A percentile compares a stretch with the other conserved stretches of the same genome.
Evolutionary conservation across 2,888 invertebrate genomes (phyloP).

Genomic region (Drosophila rellima): DNA sequence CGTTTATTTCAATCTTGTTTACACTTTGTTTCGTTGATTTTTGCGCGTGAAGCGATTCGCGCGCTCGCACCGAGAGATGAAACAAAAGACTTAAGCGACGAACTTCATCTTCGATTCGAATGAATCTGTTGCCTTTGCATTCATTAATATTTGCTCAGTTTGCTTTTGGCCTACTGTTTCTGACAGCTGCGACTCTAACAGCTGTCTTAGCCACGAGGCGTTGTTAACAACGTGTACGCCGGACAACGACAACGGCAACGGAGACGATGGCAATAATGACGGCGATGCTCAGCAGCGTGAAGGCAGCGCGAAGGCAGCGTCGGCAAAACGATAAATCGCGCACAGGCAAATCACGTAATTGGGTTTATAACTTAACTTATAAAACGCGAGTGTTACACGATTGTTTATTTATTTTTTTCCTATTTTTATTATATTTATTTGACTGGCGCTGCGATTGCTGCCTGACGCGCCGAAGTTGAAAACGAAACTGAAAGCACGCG

Average conservation of each 20-base stretch:
- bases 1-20: slow-evolving; percentile 62
- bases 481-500: slow-evolving; percentile 82
- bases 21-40: slow-evolving; percentile 47
- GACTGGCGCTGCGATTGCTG: slow-evolving; percentile 48
- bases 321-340: slow-evolving; percentile 21
- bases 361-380: slow-evolving; percentile 52
- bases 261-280: slow-evolving; percentile 1
- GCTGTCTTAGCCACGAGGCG: slow-evolving; percentile 55
- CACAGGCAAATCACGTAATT: slow-evolving; percentile 68
- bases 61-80: slow-evolving; percentile 41
- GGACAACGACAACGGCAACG: slow-evolving; percentile 11
- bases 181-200: slow-evolving; percentile 47
- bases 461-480: slow-evolving; percentile 73
- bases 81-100: slow-evolving; percentile 69
- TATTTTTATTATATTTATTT: slow-evolving; percentile 25
- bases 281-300: slow-evolving; percentile 43
- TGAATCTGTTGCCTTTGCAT: slow-evolving; percentile 15
- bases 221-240: slow-evolving; percentile 25
- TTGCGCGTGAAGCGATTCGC: slow-evolving; percentile 50
- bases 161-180: slow-evolving; percentile 24
- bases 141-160: slow-evolving; percentile 15
- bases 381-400: slow-evolving; percentile 37
- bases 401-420: slow-evolving; percentile 20
- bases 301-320: slow-evolving; percentile 24
- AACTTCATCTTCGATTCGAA: slow-evolving; percentile 52